phyloP scores from a whole-genome alignment of 2,113 vertebrate species.

The Amphiprion ocellaris region DNA sequence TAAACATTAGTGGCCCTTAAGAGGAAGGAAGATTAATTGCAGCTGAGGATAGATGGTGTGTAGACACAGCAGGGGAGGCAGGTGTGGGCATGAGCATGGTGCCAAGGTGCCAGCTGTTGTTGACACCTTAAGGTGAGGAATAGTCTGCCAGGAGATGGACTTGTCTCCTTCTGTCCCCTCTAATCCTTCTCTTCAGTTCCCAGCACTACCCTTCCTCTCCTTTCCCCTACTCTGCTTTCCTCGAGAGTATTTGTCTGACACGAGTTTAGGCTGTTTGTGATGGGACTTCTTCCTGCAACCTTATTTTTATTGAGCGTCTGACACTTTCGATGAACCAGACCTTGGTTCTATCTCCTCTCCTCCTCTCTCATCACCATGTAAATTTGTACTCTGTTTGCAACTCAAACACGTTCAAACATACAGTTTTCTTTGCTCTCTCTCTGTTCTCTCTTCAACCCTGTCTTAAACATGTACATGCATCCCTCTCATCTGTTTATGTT shows the following conservation, averaged over 20 bases:
- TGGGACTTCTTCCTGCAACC: slow-evolving; percentile 43
- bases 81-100: slow-evolving; percentile 59
- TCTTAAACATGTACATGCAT: slow-evolving; percentile 28
- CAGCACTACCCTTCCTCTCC: neutral
- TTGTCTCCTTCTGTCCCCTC: slow-evolving; percentile 63
- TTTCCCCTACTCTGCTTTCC: slow-evolving; percentile 30
- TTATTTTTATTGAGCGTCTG: slow-evolving; percentile 71
- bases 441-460: neutral
- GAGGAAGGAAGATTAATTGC: slow-evolving; percentile 22
- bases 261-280: slow-evolving; percentile 58
- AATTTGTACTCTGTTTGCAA: slow-evolving; percentile 7
- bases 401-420: neutral
- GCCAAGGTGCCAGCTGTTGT: slow-evolving; percentile 68
- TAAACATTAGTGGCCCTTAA: neutral
- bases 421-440: neutral
- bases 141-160: slow-evolving; percentile 62
- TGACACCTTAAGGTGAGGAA: slow-evolving; percentile 71
- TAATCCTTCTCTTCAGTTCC: slow-evolving; percentile 36
- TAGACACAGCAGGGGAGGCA: slow-evolving; percentile 36
- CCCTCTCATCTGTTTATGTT: slow-evolving; percentile 36
- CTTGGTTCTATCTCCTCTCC: slow-evolving; percentile 28
- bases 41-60: slow-evolving; percentile 26
- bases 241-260: slow-evolving; percentile 51
- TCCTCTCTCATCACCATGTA: slow-evolving; percentile 38
- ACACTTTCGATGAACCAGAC: slow-evolving; percentile 63